Percentiles rank a stretch among this genome's conserved stretches.
Evolutionary conservation across 2,113 vertebrate genomes (phyloP).

Genomic region (Apus apus): DNA sequence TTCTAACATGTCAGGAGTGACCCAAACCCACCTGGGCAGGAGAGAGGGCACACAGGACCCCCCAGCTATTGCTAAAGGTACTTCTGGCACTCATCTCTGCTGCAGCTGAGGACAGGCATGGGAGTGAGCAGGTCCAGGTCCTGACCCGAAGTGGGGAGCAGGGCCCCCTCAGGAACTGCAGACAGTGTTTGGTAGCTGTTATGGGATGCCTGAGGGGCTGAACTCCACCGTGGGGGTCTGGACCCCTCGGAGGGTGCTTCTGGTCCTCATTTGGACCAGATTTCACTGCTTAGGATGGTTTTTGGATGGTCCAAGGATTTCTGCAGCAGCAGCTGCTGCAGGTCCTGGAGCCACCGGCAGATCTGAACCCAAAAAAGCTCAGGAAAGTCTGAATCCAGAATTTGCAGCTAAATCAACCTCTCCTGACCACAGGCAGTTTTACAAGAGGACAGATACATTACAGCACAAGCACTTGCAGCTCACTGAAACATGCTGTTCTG

Average conservation of each 20-base stretch:
- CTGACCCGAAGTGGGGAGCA: accelerated
- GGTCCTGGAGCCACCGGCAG: not conserved
- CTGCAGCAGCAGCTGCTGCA: not conserved
- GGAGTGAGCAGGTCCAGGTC: not conserved
- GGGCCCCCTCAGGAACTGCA: not conserved
- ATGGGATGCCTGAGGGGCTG: not conserved
- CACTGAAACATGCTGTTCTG: not conserved
- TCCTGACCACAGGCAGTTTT: not conserved
- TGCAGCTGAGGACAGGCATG: not conserved
- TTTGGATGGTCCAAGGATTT: not conserved
- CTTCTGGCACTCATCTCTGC: not conserved
- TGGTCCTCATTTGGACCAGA: not conserved
- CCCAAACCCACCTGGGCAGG: not conserved
- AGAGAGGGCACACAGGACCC: not conserved
- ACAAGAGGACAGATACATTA: not conserved
- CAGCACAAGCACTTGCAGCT: not conserved
- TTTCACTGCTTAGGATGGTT: not conserved
- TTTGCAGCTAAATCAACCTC: not conserved
- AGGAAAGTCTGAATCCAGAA: not conserved
- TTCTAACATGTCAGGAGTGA: accelerated
- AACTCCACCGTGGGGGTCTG: not conserved
- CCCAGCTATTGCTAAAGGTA: not conserved
- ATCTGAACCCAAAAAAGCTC: not conserved
- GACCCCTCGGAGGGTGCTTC: not conserved
- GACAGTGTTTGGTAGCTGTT: not conserved